A percentile compares a stretch with the other conserved stretches of the same genome.
phyloP scores from a whole-genome alignment of 2,113 vertebrate genomes.

The Corythaeola cristata region DNA sequence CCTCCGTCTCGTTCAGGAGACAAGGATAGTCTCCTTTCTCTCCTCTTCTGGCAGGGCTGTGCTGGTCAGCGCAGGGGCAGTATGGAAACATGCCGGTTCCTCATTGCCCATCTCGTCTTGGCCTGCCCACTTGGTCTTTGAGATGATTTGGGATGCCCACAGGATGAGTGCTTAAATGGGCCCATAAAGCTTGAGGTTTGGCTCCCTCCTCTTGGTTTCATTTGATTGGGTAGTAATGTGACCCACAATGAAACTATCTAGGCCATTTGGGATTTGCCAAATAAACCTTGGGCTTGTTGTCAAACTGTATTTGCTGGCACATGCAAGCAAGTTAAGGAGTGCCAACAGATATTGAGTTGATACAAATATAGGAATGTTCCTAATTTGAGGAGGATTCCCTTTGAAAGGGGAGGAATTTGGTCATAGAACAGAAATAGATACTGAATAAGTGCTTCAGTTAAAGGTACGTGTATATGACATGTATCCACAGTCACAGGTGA shows the following conservation, averaged over 20 bases:
- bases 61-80: not conserved
- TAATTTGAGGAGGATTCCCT: not conserved
- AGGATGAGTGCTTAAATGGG: constrained; percentile 1
- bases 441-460: not conserved
- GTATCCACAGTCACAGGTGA: not conserved
- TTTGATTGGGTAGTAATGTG: not conserved
- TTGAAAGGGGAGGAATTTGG: not conserved
- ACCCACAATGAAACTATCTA: not conserved
- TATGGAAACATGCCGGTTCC: not conserved
- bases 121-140: not conserved
- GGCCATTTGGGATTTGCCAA: constrained; percentile 15
- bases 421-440: not conserved
- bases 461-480: not conserved
- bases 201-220: not conserved
- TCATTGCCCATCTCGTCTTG: not conserved
- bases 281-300: constrained; percentile 30
- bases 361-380: not conserved
- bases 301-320: constrained; percentile 25
- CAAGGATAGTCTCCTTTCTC: not conserved
- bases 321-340: not conserved
- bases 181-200: constrained; percentile 53
- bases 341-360: not conserved
- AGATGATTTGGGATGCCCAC: constrained; percentile 11
- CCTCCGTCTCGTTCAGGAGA: not conserved
- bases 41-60: not conserved